Evolutionary conservation across 1,140 invertebrate species (phyloP).

Genomic region (Zaprionus vittiger): DNA sequence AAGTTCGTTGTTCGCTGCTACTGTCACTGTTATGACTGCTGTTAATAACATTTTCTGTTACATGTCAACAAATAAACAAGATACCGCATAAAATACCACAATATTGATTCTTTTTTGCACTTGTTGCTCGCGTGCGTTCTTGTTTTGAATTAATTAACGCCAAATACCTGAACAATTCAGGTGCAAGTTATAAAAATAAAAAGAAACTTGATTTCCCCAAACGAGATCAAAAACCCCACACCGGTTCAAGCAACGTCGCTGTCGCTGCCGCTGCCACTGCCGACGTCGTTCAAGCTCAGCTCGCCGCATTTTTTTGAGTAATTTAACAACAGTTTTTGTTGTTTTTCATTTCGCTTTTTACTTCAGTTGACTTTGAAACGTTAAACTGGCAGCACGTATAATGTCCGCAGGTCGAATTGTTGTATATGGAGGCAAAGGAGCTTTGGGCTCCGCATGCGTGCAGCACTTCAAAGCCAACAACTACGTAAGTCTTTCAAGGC

Average conservation of each 20-base stretch:
- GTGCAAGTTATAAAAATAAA: conserved; percentile 9
- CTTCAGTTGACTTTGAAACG: conserved; percentile 54
- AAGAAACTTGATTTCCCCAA: conserved; percentile 27
- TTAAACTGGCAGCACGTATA: conserved; percentile 74
- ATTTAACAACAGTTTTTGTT: conserved; percentile 16
- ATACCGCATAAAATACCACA: conserved; percentile 33
- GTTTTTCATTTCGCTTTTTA: conserved; percentile 16
- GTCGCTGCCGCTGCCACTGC: not conserved
- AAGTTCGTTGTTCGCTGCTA: not conserved
- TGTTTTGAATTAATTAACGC: conserved; percentile 41
- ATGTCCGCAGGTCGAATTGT: conserved; percentile 89
- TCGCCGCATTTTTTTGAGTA: conserved; percentile 40
- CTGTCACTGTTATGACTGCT: not conserved
- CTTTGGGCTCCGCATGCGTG: conserved; percentile 94
- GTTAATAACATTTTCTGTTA: conserved; percentile 14
- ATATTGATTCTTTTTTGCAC: conserved; percentile 47
- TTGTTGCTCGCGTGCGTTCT: conserved; percentile 39
- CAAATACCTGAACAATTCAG: conserved; percentile 37
- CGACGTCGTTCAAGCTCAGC: conserved; percentile 15
- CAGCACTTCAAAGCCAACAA: conserved; percentile 95
- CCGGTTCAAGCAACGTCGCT: conserved; percentile 12
- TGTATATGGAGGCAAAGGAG: conserved; percentile 97
- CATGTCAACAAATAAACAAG: not conserved
- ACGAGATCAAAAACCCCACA: conserved; percentile 28
- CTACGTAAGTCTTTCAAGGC: conserved; percentile 88